Evolutionary conservation across 64 coral and sea anemone genomes (phyloP), one percentile per base, ranked within the genome.

Genomic region (Platygyra sinensis): DNA sequence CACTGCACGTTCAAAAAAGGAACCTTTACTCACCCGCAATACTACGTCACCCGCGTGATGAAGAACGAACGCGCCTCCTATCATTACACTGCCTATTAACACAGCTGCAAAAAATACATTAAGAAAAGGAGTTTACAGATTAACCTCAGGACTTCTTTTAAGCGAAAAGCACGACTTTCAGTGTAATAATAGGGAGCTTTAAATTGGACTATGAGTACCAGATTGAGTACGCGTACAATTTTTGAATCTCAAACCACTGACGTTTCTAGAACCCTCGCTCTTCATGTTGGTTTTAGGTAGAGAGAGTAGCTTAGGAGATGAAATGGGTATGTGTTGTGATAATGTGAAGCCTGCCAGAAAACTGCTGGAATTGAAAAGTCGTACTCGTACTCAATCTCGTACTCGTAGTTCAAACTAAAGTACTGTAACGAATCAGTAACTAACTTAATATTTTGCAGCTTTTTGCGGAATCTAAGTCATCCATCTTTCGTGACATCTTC

Each of bases 371-470:
- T n/a, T n/a, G n/a, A n/a, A n/a, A n/a, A n/a, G n/a, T n/a, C n/a
- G n/a, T n/a, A n/a, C n/a, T n/a, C n/a, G n/a, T n/a, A n/a, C n/a
- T n/a, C n/a, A n/a, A n/a, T n/a, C n/a, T n/a, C n/a, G n/a, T n/a
- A n/a, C n/a, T n/a, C n/a, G n/a, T n/a, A n/a, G n/a, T n/a, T n/a
- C n/a, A n/a, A n/a, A n/a, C n/a, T n/a, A n/a, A n/a, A n/a, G n/a
- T n/a, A n/a, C n/a, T n/a, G n/a, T n/a, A 63, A 39, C 19, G 60
- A 59, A 20, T 0, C 42, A 46, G 62, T 50, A 32, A 72, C 87
- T 76, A 72, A 94, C 92, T 88, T 12, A 90, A 24, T 13, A 75
- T 57, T 86, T 90, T 94, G 79, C 87, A 94, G 32, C 67, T 74
- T 89, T 90, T 94, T 13, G 64, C 80, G 25, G 80, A 88, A 14